phyloP scores from a whole-genome alignment of 1,140 invertebrate species.

The Nymphalis io region DNA sequence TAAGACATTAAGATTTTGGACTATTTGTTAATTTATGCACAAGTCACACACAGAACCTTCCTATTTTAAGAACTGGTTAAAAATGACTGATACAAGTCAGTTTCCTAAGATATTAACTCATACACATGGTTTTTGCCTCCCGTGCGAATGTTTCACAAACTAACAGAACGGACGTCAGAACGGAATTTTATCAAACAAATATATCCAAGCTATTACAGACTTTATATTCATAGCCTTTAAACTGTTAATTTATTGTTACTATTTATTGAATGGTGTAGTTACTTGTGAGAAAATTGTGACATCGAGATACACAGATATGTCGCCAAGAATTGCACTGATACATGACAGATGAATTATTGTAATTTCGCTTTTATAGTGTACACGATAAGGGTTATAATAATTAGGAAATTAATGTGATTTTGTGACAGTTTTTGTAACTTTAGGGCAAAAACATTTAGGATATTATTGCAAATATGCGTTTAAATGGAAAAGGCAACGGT shows the following conservation, averaged over 20 bases:
- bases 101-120: constrained; percentile 11
- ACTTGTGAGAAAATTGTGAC: constrained; percentile 27
- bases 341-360: not conserved
- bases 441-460: constrained; percentile 21
- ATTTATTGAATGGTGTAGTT: constrained; percentile 12
- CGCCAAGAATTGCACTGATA: constrained; percentile 1
- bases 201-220: not conserved
- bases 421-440: not conserved
- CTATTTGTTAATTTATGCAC: not conserved
- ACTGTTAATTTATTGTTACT: not conserved
- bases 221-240: not conserved
- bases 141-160: constrained; percentile 11
- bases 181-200: not conserved
- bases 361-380: not conserved
- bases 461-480: constrained; percentile 21
- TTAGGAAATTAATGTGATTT: not conserved
- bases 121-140: constrained; percentile 15
- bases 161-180: not conserved
- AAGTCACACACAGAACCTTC: not conserved
- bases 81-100: not conserved
- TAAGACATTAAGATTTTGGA: not conserved
- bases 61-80: not conserved
- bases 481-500: constrained; percentile 8
- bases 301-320: constrained; percentile 16
- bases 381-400: not conserved